Base-by-base conservation (phyloP, 1,140 invertebrate species). In the Ooceraea biroi region DNA sequence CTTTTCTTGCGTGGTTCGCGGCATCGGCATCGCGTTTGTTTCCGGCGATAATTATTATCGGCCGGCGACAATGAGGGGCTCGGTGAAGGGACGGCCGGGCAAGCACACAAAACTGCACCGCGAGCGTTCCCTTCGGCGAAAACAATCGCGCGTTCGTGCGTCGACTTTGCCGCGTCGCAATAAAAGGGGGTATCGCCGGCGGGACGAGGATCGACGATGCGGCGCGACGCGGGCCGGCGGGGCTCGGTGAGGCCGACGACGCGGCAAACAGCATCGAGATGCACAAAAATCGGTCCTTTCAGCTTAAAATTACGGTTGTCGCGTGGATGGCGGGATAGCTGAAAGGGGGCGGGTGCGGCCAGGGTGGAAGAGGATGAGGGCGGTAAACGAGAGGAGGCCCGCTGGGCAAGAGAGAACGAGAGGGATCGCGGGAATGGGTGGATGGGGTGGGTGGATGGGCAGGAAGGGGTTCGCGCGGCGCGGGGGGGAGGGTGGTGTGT, bases 251-350 rank as follows among this genome's bases (percentile, higher is more conserved):
- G 90, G 88, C 85, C 88, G 88, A 89, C 87, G 87, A 89, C 85
- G 87, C 88, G 84, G 88, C 88, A 89, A 89, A 89, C 87, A 89
- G 88, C 88, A 89, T 89, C 85, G 86, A 89, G 83, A 91, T 90
- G 89, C 87, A 88, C 88, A 90, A 88, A 91, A 92, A 90, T 92
- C 89, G 91, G 90, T 91, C 87, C 89, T 91, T 92, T 92, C 90
- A 92, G 91, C 91, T 92, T 91, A 91, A 92, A 92, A 92, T 92
- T 92, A 92, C 91, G 91, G 89, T 92, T 89, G 90, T 90, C 84
- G 89, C 85, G 85, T 85, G 88, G 83, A 89, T 82, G 90, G 85
- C 87, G 77, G 86, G 83, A 84, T 88, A 86, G 87, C 88, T 85
- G 88, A 74, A 68, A 85, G 78, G 84, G 66, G 85, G 85, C 84